Conservation (phyloP, 1,140 invertebrate genomes). For the Drosophila sp. region DNA sequence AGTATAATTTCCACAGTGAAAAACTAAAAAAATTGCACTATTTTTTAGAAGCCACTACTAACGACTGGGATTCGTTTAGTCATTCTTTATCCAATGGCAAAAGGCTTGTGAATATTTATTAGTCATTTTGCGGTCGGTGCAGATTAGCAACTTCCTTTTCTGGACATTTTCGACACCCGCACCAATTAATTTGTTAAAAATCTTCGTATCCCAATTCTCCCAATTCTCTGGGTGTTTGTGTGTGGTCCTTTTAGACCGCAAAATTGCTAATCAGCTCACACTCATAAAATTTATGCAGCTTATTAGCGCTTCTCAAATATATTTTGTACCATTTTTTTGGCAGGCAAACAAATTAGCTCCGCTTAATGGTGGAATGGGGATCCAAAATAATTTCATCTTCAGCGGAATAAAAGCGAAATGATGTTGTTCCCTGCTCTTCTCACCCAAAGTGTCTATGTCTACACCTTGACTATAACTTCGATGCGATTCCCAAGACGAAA, state of each 20-base stretch:
- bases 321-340: constrained; percentile 33
- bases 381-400: constrained; percentile 69
- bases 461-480: constrained; percentile 20
- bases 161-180: constrained; percentile 12
- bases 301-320: constrained; percentile 75
- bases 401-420: constrained; percentile 57
- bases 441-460: constrained; percentile 78
- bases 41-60: too few relatives aligned
- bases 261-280: constrained; percentile 44
- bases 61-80: too few relatives aligned
- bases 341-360: constrained; percentile 76
- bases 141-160: constrained; percentile 18
- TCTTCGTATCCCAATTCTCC: constrained; percentile 2
- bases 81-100: neutral
- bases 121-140: constrained; percentile 16
- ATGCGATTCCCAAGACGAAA: constrained; percentile 42
- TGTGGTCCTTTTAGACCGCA: constrained; percentile 24
- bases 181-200: constrained; percentile 19
- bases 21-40: too few relatives aligned
- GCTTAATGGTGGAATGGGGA: constrained; percentile 49
- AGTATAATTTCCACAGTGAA: too few relatives aligned
- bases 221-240: neutral
- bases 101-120: neutral
- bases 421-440: constrained; percentile 26
- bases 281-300: constrained; percentile 64